These are phyloP conservation scores for human DNA, from an alignment of 2,113 vertebrate genomes.

Conservation along the genomic window GRCh38 chr2:214270001-214270500, in stretches of 20 bases:
- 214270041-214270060: not conserved
- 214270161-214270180: not conserved
- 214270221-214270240: not conserved
- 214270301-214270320: not conserved
- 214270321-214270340: conserved; percentile 6
- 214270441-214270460: not conserved
- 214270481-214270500: not conserved
- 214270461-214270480: not conserved
- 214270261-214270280: conserved; percentile 29
- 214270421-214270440: not conserved
- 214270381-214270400: not conserved
- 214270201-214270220: not conserved
- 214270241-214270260: conserved; percentile 43
- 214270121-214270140: not conserved
- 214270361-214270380: conserved; percentile 2
- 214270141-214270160: not conserved
- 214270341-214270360: not conserved
- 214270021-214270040: not conserved
- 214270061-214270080: not conserved
- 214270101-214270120: not conserved
- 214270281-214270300: conserved; percentile 38
- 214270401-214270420: not conserved
- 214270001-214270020: not conserved
- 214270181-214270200: conserved; percentile 33
- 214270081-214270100: not conserved